Evolutionary conservation across 1,140 invertebrate species (phyloP).

Genomic region (Drosophila nigrodunni): DNA sequence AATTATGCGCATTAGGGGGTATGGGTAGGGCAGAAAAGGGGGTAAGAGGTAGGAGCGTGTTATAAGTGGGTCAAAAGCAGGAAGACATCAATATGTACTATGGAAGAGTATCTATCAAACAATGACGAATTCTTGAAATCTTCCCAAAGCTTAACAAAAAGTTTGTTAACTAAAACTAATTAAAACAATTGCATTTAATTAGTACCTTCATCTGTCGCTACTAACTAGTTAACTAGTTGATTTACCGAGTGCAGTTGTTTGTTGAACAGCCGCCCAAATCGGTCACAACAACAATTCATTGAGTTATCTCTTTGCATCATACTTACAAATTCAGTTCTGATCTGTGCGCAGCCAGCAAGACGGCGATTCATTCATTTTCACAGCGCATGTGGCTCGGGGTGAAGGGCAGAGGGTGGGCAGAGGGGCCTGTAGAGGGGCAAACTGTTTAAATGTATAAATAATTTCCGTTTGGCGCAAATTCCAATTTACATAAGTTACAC

Average conservation of each 20-base stretch:
- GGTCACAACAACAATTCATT: conserved; percentile 40
- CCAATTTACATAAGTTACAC: conserved; percentile 44
- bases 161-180: background rate
- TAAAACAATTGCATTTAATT: conserved; percentile 3
- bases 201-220: conserved; percentile 9
- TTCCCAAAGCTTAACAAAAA: too few species aligned
- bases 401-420: background rate
- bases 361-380: conserved; percentile 42
- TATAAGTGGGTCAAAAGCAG: background rate
- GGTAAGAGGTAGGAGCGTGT: too few species aligned
- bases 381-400: background rate
- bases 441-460: conserved; percentile 73
- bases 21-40: background rate
- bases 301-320: conserved; percentile 42
- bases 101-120: too few species aligned
- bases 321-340: conserved; percentile 44
- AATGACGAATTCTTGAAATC: too few species aligned
- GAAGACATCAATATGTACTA: background rate
- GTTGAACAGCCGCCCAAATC: conserved; percentile 32
- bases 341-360: conserved; percentile 33
- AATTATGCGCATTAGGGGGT: conserved; percentile 34
- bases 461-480: conserved; percentile 71
- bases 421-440: background rate
- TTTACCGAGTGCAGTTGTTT: conserved; percentile 25
- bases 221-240: background rate